These are phyloP conservation scores for Pristionchus japonicus DNA, from an alignment of 2,888 invertebrate species.

Conservation along the genomic window DNA sequence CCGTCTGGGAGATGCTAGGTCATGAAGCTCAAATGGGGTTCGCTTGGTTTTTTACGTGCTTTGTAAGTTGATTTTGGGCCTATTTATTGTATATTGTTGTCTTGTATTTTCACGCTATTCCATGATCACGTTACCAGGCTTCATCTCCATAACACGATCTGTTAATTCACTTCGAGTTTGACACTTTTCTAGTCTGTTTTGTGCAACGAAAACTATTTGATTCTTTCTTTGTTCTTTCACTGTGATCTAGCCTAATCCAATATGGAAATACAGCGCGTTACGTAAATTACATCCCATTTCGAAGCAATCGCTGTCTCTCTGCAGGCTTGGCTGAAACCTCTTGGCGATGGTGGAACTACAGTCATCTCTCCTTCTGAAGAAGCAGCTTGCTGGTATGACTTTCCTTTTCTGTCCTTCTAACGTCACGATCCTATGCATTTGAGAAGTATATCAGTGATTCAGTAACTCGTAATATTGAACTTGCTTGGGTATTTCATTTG, in stretches of 20 bases:
- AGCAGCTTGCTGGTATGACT: constrained; percentile 64
- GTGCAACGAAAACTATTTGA: too few species aligned
- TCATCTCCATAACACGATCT: too few species aligned
- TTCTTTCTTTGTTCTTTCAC: too few species aligned
- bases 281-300: not conserved
- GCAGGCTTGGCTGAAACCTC: constrained; percentile 4
- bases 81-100: too few species aligned
- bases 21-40: too few species aligned
- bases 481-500: not conserved
- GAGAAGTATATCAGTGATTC: not conserved
- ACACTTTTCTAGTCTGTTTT: too few species aligned
- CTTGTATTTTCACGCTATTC: too few species aligned
- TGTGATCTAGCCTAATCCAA: not conserved
- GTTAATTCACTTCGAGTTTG: too few species aligned
- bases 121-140: too few species aligned
- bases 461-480: not conserved
- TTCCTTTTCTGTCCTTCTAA: not conserved
- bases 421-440: not conserved
- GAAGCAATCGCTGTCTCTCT: not conserved
- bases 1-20: too few species aligned
- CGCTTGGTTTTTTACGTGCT: too few species aligned
- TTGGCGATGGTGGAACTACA: constrained; percentile 50
- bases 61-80: too few species aligned
- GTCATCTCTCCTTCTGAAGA: constrained; percentile 66
- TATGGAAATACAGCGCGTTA: not conserved